Evolutionary conservation across 2,113 vertebrate species (phyloP).

Genomic region (Malurus elegans): DNA sequence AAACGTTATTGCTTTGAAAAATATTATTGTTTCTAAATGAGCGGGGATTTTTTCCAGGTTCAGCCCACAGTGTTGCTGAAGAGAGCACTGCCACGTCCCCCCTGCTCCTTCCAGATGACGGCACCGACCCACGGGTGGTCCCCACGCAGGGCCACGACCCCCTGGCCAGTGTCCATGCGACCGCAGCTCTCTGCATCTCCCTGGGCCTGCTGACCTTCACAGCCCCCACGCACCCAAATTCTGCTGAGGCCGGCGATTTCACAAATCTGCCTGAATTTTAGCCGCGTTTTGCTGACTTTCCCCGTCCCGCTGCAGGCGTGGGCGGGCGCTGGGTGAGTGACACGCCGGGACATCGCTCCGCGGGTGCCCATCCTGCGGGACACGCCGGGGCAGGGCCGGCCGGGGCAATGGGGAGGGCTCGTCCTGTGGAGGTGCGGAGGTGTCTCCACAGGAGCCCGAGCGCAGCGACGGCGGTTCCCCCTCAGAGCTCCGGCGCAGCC

Average conservation of each 20-base stretch:
- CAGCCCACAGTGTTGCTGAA: not conserved
- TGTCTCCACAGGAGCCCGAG: not conserved
- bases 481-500: fast-evolving
- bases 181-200: not conserved
- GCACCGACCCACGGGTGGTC: fast-evolving
- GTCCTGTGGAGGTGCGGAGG: too few species aligned
- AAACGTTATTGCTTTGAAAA: not conserved
- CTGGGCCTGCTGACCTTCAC: not conserved
- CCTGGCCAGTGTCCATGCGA: fast-evolving
- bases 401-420: too few species aligned
- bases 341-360: fast-evolving
- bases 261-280: not conserved
- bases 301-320: not conserved
- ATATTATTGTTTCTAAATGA: not conserved
- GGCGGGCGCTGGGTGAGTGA: fast-evolving
- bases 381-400: fast-evolving
- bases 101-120: not conserved
- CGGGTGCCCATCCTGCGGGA: fast-evolving
- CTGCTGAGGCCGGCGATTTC: not conserved
- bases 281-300: not conserved
- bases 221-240: not conserved
- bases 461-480: not conserved
- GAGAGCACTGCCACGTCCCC: fast-evolving
- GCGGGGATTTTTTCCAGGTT: fast-evolving
- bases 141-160: not conserved